Percentiles rank a stretch among this genome's conserved stretches.
phyloP scores from a whole-genome alignment of 2,113 vertebrate genomes.

The Petroica traversi region DNA sequence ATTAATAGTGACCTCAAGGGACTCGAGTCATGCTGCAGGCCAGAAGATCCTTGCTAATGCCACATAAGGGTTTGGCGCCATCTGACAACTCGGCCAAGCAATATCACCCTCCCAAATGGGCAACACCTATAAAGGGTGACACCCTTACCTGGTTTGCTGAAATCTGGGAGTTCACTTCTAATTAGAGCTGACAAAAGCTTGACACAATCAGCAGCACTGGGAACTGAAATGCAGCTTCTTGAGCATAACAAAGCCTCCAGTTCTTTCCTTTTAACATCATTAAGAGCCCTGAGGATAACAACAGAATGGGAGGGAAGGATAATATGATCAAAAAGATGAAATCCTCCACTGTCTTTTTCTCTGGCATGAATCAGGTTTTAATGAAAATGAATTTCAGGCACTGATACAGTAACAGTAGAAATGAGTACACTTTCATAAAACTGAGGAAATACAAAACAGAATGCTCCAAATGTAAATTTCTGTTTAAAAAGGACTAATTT shows the following conservation, averaged over 20 bases:
- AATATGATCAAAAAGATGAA: not conserved
- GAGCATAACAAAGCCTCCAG: not conserved
- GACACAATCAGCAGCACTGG: not conserved
- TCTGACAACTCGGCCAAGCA: not conserved
- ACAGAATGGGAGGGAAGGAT: not conserved
- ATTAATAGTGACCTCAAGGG: not conserved
- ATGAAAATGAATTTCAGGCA: not conserved
- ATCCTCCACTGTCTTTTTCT: not conserved
- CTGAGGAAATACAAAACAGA: not conserved
- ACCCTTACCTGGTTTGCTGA: not conserved
- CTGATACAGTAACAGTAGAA: not conserved
- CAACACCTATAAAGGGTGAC: not conserved
- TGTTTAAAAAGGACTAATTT: not conserved
- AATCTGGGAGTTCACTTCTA: constrained; percentile 13
- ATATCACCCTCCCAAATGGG: not conserved
- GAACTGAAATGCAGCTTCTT: constrained; percentile 1
- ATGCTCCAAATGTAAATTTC: not conserved
- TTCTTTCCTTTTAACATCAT: constrained; percentile 13
- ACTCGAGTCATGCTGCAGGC: not conserved
- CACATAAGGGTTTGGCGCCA: not conserved
- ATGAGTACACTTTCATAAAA: not conserved
- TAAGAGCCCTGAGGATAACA: not conserved
- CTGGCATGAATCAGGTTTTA: not conserved
- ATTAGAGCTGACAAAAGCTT: constrained; percentile 27
- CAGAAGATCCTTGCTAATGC: not conserved